Evolutionary conservation across 2,888 invertebrate species (phyloP).

Genomic region (Flexamia atlantica): DNA sequence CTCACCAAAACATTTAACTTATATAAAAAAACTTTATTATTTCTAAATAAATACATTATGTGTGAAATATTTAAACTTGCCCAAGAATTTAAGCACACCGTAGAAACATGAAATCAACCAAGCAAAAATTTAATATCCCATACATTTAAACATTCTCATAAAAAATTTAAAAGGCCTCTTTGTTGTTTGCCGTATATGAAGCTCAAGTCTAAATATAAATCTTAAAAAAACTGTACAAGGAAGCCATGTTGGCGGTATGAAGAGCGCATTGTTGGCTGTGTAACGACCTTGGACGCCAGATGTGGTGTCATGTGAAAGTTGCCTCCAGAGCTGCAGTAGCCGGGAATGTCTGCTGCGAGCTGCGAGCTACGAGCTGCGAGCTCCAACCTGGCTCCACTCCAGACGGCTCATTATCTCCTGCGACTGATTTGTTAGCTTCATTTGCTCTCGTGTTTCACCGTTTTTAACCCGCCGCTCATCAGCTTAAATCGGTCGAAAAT

Average conservation of each 20-base stretch:
- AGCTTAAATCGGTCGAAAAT: no score
- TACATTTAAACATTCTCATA: no score
- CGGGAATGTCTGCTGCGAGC: background rate
- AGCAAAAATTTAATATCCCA: no score
- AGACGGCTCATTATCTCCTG: slow-evolving; percentile 4
- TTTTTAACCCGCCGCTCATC: no score
- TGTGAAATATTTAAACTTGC: no score
- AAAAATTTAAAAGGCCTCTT: no score
- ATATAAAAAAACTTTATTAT: no score
- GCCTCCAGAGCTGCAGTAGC: background rate
- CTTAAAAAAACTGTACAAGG: background rate
- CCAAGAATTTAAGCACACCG: no score
- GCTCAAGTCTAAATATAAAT: background rate
- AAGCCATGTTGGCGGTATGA: background rate
- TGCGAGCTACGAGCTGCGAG: slow-evolving; percentile 9
- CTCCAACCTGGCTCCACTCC: background rate
- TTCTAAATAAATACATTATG: no score
- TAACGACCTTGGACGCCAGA: slow-evolving; percentile 31
- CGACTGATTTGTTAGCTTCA: background rate
- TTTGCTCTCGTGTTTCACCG: no score
- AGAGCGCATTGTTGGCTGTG: background rate
- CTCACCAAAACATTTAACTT: no score
- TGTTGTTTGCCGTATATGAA: background rate
- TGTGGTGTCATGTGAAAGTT: slow-evolving; percentile 39
- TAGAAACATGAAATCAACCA: no score